Evolutionary conservation across 2,888 invertebrate genomes (phyloP), one percentile per base, ranked within the genome.

Genomic region (Cheiracanthium punctorium): DNA sequence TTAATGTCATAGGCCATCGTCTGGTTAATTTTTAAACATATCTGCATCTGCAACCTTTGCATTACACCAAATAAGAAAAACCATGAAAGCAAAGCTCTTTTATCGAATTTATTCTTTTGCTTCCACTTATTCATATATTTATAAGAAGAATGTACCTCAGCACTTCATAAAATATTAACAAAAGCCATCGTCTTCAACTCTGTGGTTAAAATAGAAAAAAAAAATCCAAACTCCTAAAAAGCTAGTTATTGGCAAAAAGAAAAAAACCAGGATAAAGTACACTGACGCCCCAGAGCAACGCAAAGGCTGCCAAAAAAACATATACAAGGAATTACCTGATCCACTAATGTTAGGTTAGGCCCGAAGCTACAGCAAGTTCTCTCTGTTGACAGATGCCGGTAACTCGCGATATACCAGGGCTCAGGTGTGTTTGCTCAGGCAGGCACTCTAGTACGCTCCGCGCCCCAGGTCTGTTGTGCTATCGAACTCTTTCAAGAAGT

Each of bases 381-480:
- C 32, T 82, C 58, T 85, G 79, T 85, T 85, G 80, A 85, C 79
- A 74, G 41, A 73, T 32, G 41, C 58, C 65, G 12, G 65, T 71
- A 48, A 52, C 77, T 67, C 79, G 37, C 43, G 65, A 32, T 71
- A 28, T 64, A 17, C 37, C 29, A 29, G 85, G 77, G 64, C 80
- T 80, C 80, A 80, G 80, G 80, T 80, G 85, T 86, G 75, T 86
- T 86, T 80, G 75, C 80, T 29, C 64, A 71, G 71, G n/a, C n/a
- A n/a, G n/a, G 64, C 43, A 75, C 74, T 86, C 69, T 75, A 72
- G 65, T 74, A 64, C 73, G 43, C 52, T 48, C 33, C 30, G 52
- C 41, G 12, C 70, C 80, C 84, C 43, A 24, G 73, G 77, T 67
- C 84, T 84, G 73, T 74, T 73, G 79, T 73, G 79, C 79, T 72